Percentiles rank a stretch among this genome's conserved stretches.
Evolutionary conservation across 2,113 vertebrate genomes (phyloP).

Genomic region (Emberiza fucata): DNA sequence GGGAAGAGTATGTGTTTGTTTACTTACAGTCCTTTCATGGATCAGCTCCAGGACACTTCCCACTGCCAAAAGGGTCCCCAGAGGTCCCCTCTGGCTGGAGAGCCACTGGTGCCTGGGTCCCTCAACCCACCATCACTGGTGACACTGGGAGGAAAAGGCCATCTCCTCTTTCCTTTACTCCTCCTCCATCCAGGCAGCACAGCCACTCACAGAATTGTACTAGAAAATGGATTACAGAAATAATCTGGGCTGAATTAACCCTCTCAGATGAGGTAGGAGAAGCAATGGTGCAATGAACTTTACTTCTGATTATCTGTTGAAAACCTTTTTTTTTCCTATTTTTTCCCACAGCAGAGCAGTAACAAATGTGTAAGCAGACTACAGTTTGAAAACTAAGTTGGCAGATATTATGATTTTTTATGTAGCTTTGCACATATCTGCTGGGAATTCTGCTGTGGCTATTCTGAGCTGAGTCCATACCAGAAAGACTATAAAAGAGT

Average conservation of each 20-base stretch:
- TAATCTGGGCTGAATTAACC: not conserved
- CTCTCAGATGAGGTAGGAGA: not conserved
- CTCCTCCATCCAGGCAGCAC: not conserved
- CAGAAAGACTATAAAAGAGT: not conserved
- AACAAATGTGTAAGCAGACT: rapidly evolving
- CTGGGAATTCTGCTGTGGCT: not conserved
- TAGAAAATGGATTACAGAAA: not conserved
- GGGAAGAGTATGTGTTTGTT: not conserved
- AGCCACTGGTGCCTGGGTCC: rapidly evolving
- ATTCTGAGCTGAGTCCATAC: not conserved
- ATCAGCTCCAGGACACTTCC: not conserved
- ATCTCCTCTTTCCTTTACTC: not conserved
- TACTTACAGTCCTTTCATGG: not conserved
- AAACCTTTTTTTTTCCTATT: not conserved
- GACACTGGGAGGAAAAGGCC: not conserved
- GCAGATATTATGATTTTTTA: not conserved
- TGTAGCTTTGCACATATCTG: not conserved
- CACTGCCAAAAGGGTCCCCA: not conserved
- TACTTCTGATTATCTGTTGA: not conserved
- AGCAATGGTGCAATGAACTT: not conserved
- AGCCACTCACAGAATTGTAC: rapidly evolving
- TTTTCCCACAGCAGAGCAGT: not conserved
- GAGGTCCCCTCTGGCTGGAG: rapidly evolving
- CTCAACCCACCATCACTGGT: not conserved
- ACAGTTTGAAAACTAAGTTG: not conserved